Evolutionary conservation across 1,140 invertebrate species (phyloP).

Genomic region (Vanessa tameamea): DNA sequence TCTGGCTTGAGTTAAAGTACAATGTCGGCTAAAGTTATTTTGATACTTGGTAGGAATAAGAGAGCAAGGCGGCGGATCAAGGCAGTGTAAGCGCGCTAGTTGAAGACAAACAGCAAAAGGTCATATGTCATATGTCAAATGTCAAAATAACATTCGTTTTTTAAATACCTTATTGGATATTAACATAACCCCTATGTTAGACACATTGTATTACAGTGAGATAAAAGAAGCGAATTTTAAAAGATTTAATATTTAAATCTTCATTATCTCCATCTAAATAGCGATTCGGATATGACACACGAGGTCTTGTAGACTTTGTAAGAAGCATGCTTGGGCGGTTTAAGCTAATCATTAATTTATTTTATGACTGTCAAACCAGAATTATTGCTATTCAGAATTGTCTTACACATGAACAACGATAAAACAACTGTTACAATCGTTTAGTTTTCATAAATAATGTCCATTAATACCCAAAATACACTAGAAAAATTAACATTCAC

Average conservation of each 20-base stretch:
- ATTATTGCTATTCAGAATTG: slow-evolving; percentile 10
- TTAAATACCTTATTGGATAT: neutral
- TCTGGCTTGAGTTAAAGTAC: slow-evolving; percentile 14
- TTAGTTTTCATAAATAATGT: slow-evolving; percentile 11
- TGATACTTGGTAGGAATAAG: slow-evolving; percentile 19
- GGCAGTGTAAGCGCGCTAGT: slow-evolving; percentile 20
- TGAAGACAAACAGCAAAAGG: neutral
- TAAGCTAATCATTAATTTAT: neutral
- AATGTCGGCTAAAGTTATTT: neutral
- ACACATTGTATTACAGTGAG: neutral
- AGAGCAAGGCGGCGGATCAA: slow-evolving; percentile 25
- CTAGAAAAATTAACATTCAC: slow-evolving; percentile 12
- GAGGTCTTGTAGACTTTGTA: neutral
- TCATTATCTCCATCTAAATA: neutral
- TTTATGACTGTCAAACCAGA: slow-evolving; percentile 9
- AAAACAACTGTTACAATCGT: slow-evolving; percentile 12
- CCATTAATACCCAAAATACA: slow-evolving; percentile 6
- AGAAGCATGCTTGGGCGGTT: neutral
- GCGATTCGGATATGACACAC: neutral
- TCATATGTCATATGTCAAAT: neutral
- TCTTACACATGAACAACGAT: neutral
- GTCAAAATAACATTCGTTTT: neutral
- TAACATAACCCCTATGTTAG: neutral
- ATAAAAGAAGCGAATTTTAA: neutral
- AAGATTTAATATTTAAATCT: neutral